Percentiles rank a stretch among this genome's conserved stretches.
phyloP scores from a whole-genome alignment of 64 coral and sea anemone genomes.

The Catalaphyllia jardinei region DNA sequence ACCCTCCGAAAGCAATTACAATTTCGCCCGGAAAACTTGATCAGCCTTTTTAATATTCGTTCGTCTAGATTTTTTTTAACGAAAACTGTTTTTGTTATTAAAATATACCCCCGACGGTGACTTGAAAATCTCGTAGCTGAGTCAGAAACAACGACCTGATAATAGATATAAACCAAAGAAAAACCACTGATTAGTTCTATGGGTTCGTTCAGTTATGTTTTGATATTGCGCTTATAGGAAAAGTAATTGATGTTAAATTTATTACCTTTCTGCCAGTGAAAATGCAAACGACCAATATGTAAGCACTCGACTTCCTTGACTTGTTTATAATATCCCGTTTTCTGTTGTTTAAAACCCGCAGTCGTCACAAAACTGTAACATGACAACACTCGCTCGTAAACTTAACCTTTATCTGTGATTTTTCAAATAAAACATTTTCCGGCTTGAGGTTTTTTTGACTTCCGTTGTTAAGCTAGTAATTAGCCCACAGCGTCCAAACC shows the following conservation, averaged over 20 bases:
- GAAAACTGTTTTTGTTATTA: conserved; percentile 10
- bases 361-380: too few relatives aligned
- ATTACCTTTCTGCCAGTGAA: neutral
- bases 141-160: neutral
- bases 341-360: neutral
- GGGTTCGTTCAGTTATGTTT: neutral
- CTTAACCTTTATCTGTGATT: neutral
- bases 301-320: neutral
- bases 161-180: conserved; percentile 28
- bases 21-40: neutral
- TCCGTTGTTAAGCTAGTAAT: neutral
- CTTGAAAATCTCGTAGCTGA: neutral
- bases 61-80: neutral
- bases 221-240: neutral
- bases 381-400: neutral
- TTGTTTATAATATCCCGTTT: conserved; percentile 8
- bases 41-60: neutral
- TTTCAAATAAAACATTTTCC: neutral
- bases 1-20: neutral
- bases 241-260: neutral
- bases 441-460: neutral
- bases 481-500: neutral
- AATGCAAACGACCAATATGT: neutral
- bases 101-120: neutral
- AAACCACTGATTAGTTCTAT: neutral